Evolutionary conservation across 2,113 vertebrate genomes (phyloP).

Genomic region (Aix galericulata): DNA sequence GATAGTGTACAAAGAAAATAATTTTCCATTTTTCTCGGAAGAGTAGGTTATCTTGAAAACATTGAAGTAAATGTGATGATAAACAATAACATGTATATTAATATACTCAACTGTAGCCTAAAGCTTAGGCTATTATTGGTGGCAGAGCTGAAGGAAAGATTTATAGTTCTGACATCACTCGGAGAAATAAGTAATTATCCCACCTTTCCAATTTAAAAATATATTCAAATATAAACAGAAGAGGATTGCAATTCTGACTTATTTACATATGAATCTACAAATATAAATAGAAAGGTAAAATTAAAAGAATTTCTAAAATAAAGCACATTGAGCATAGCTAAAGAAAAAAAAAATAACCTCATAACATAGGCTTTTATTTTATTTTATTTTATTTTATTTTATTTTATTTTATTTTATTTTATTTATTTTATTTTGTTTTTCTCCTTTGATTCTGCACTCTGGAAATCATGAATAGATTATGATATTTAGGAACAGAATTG

Average conservation of each 20-base stretch:
- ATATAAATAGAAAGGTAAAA: not conserved
- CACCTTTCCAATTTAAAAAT: not conserved
- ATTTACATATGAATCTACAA: not conserved
- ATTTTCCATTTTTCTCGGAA: not conserved
- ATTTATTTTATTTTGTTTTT: not conserved
- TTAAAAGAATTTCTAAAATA: not conserved
- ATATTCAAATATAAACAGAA: not conserved
- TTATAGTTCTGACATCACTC: not conserved
- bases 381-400: too few relatives aligned
- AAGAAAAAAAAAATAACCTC: not conserved
- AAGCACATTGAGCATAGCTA: not conserved
- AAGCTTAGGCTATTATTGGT: not conserved
- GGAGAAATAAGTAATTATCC: not conserved
- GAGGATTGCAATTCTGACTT: not conserved
- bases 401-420: too few relatives aligned
- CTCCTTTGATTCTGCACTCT: not conserved
- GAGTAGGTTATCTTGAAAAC: not conserved
- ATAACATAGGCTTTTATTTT: not conserved
- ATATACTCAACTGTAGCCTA: not conserved
- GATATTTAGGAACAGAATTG: slow-evolving; percentile 26
- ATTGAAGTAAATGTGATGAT: not conserved
- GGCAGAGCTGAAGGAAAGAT: slow-evolving; percentile 23
- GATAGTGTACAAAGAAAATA: not conserved
- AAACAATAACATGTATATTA: not conserved
- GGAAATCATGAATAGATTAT: slow-evolving; percentile 48